Evolutionary conservation across 2,888 invertebrate species (phyloP), one percentile per base, ranked within the genome.

Genomic region (Antheraea assamensis): DNA sequence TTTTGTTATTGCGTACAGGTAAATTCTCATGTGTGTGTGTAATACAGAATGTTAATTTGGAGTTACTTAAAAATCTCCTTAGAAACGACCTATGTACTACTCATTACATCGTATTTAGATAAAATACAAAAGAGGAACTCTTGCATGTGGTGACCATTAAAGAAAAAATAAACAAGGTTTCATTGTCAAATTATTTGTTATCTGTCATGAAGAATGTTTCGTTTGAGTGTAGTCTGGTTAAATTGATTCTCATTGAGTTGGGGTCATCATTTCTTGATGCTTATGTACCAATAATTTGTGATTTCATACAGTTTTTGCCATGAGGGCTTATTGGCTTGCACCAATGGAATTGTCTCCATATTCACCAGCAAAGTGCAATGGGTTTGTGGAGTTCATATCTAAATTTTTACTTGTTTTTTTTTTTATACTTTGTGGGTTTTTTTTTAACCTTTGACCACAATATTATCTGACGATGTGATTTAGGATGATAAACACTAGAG

Each of bases 231-330:
- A 17, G 17, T 2, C 13, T 64, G 0, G 35, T 21, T 35, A 5
- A 68, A 68, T 35, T 68, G 68, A n/a, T 68, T 68, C n/a, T n/a
- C 68, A 68, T 68, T 35, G 68, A n/a, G 68, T 31, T 35, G 3
- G 35, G 68, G 68, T 68, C 68, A 35, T 35, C 68, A 35, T n/a
- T 35, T 68, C 68, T n/a, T 68, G 68, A 68, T 68, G 31, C 21
- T 68, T 35, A 21, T 58, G 13, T 64, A 21, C 35, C 35, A 68
- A 68, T 35, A 35, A 68, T 68, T 68, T 68, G 68, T n/a, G n/a
- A 68, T 68, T 68, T 68, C 35, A n/a, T 35, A 35, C 35, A n/a
- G 68, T 68, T 13, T 30, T 68, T 68, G 35, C 35, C 68, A n/a
- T 64, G 61, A 30, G 61, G 61, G 61, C 15, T 15, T 30, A 30